These are phyloP conservation scores for Ptilorrhoa leucosticta DNA, from an alignment of 2,113 vertebrate species.

Conservation along the genomic window DNA sequence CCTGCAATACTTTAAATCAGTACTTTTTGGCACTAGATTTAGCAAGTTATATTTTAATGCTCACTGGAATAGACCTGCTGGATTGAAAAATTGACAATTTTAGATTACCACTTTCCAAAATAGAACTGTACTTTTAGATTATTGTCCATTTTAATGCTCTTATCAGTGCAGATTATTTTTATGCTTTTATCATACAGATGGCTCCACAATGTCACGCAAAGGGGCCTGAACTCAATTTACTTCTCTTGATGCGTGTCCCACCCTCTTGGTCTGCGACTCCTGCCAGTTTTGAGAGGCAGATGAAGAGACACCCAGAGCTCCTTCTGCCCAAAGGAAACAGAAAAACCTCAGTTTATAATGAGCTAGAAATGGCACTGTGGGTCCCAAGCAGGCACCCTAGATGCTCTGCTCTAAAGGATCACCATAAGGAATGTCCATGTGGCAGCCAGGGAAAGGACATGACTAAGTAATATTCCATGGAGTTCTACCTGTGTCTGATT, in stretches of 20 bases:
- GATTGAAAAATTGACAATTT: slow-evolving; percentile 22
- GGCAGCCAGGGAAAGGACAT: not conserved
- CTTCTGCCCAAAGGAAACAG: not conserved
- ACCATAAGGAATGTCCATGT: not conserved
- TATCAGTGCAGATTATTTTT: not conserved
- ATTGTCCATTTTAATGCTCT: slow-evolving; percentile 10
- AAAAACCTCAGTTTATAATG: not conserved
- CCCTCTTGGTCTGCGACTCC: not conserved
- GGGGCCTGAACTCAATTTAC: not conserved
- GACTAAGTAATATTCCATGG: not conserved
- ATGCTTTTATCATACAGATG: not conserved
- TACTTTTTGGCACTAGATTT: not conserved
- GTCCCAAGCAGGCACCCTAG: not conserved
- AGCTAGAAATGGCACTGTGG: not conserved
- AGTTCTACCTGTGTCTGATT: not conserved
- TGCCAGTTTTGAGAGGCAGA: not conserved
- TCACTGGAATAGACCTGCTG: not conserved
- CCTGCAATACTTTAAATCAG: not conserved
- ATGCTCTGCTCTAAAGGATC: not conserved
- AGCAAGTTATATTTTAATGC: not conserved
- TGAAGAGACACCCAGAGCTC: not conserved
- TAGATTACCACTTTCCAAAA: not conserved
- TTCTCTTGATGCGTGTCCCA: not conserved
- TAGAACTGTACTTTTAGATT: not conserved
- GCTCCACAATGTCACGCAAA: not conserved